Base-by-base conservation (phyloP, 2,888 invertebrate genomes). In the Eristalinus aeneus region DNA sequence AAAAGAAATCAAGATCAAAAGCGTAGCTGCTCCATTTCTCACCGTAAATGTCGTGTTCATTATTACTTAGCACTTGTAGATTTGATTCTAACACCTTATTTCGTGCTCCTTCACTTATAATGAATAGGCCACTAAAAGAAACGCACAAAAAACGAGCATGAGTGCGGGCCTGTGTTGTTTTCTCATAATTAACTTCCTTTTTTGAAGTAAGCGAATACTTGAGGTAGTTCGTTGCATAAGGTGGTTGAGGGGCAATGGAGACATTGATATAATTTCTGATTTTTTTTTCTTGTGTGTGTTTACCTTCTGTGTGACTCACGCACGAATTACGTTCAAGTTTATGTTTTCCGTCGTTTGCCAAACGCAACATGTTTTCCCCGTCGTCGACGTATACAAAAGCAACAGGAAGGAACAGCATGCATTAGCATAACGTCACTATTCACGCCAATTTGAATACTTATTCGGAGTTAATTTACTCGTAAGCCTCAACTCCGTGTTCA, bases 1-100 rank as follows among this genome's bases (percentile, higher is more conserved):
- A 46, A 46, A 46, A 46, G 16, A 46, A n/a, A 16, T 8, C 6
- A 8, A 46, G 46, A 56, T 64, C 71, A 53, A 34, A 72, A 85
- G 75, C 72, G 67, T 85, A 75, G 46, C 75, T 73, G 54, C 65
- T 61, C 67, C 53, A 65, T 56, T 54, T 80, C 34, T 31, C 60
- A 73, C 32, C 63, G 27, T 61, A 75, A 77, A 75, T 86, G 61
- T 74, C 86, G 86, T 86, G 86, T 71, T 74, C 69, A 74, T 81
- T 86, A 86, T 86, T 77, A 82, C 82, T 86, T 86, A 86, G 82
- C 86, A 86, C 86, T 86, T 86, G 81, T 78, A 82, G 86, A 77
- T 86, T 82, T 86, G 74, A 86, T 86, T 86, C 77, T 77, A 77
- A 86, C 86, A 86, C 86, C 82, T 86, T 86, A 77, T 86, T 86